phyloP scores from a whole-genome alignment of 2,113 vertebrate genomes.

The Xiphophorus couchianus region DNA sequence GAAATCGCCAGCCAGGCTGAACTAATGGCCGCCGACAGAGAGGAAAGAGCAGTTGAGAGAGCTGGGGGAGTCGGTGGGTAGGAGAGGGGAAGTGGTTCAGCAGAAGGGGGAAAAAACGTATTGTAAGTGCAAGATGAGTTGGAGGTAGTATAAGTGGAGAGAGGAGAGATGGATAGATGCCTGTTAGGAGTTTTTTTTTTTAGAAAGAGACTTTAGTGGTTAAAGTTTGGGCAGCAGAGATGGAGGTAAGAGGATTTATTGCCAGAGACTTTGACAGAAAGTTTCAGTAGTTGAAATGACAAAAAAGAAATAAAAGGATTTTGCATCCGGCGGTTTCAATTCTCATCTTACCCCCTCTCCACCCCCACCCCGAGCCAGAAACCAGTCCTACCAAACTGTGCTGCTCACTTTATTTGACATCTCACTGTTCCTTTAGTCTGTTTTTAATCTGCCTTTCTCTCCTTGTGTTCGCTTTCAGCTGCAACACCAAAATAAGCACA shows the following conservation, averaged over 20 bases:
- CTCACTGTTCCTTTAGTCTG: constrained; percentile 23
- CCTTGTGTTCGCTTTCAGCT: constrained; percentile 15
- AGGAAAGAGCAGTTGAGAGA: constrained; percentile 46
- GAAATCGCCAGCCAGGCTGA: constrained; percentile 59
- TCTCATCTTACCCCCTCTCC: constrained; percentile 4
- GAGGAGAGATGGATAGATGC: neutral
- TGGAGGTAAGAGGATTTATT: constrained; percentile 35
- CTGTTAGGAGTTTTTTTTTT: neutral
- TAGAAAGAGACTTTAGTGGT: constrained; percentile 4
- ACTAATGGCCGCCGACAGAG: constrained; percentile 71
- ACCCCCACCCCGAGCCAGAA: constrained; percentile 2
- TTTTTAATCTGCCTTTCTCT: constrained; percentile 19
- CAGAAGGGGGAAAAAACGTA: neutral
- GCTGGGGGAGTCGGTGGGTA: neutral
- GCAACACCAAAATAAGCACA: constrained; percentile 27
- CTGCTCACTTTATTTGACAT: constrained; percentile 12
- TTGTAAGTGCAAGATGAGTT: neutral
- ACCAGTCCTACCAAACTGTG: constrained; percentile 22
- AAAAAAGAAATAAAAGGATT: constrained; percentile 6
- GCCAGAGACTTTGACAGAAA: constrained; percentile 27
- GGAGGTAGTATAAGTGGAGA: constrained; percentile 12
- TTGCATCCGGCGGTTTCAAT: constrained; percentile 23
- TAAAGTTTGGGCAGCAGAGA: constrained; percentile 26
- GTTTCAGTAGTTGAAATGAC: constrained; percentile 53
- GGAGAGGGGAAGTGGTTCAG: neutral